Percentiles rank a stretch among this genome's conserved stretches.
Conservation (phyloP, 1,140 invertebrate genomes). For the Pseudobourletiella spinata region DNA sequence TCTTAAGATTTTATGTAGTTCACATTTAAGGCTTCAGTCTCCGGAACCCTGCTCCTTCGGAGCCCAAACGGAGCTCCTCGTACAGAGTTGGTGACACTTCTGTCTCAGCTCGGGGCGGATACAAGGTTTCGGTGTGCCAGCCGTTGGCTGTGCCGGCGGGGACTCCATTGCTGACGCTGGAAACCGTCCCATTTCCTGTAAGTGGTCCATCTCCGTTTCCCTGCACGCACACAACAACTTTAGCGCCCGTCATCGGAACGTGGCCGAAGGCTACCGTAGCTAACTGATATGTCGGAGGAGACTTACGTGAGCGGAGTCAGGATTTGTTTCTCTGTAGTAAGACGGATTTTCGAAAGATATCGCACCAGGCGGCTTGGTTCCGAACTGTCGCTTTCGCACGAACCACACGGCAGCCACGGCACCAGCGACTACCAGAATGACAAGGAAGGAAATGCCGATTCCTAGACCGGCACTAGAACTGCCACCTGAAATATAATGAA, state of each 20-base stretch:
- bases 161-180: constrained; percentile 24
- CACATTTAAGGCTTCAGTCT: constrained; percentile 5
- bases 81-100: constrained; percentile 65
- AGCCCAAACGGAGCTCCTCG: constrained; percentile 66
- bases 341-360: constrained; percentile 79
- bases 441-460: constrained; percentile 29
- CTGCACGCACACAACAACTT: constrained; percentile 1
- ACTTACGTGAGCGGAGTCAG: constrained; percentile 57
- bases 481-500: not conserved
- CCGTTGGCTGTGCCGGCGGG: constrained; percentile 40
- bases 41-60: constrained; percentile 55
- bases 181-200: constrained; percentile 12
- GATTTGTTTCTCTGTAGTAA: constrained; percentile 64
- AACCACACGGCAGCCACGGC: constrained; percentile 57
- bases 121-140: constrained; percentile 49
- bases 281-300: too few relatives aligned
- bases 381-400: constrained; percentile 52
- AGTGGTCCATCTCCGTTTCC: constrained; percentile 23
- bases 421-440: constrained; percentile 47
- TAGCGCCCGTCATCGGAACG: too few relatives aligned
- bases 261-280: too few relatives aligned
- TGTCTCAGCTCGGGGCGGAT: constrained; percentile 44
- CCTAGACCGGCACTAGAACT: constrained; percentile 30
- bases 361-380: constrained; percentile 50
- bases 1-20: not conserved